Evolutionary conservation across 2,888 invertebrate species (phyloP), one percentile per base, ranked within the genome.

Genomic region (Dastarcus helophoroides): DNA sequence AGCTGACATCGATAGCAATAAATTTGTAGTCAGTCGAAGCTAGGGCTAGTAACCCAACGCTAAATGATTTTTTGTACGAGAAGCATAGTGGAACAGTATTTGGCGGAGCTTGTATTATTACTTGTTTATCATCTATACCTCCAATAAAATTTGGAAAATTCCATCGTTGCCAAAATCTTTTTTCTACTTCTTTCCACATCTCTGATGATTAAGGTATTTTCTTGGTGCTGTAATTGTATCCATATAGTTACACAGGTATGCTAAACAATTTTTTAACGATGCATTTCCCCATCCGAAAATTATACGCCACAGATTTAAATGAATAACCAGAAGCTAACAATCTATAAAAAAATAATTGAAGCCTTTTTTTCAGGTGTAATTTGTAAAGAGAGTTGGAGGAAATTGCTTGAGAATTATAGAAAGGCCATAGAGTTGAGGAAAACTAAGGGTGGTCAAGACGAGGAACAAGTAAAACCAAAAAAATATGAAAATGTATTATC

Each of bases 401-500:
- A n/a, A 23, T 23, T 23, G 9, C 24, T 12, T 5, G 24, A 23
- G 5, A 23, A 23, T 23, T 23, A 23, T 23, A 23, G 24, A n/a
- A 23, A 23, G 7, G 24, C 24, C 8, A 23, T 13, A 23, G 12
- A n/a, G 24, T 23, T 23, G 3, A 22, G 22, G 7, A 23, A 23
- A 9, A n/a, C 4, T 23, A 8, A 23, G 13, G 13, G 4, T 3
- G 24, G 6, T 9, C 24, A 23, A 23, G 9, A 14, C 13, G 4
- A 12, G 3, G 13, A 23, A 10, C 11, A 23, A 7, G 13, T 23
- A 12, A 23, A 23, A 23, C 24, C 24, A 3, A 23, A 8, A 23
- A 23, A 9, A 10, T 23, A 13, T n/a, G 24, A 23, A 23, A 9
- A n/a, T 5, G 24, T 13, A 23, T 23, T 23, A 14, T 12, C 24